These are phyloP conservation scores for Cavia aperea DNA, from an alignment of 2,113 vertebrate genomes.

Conservation along the genomic window DNA sequence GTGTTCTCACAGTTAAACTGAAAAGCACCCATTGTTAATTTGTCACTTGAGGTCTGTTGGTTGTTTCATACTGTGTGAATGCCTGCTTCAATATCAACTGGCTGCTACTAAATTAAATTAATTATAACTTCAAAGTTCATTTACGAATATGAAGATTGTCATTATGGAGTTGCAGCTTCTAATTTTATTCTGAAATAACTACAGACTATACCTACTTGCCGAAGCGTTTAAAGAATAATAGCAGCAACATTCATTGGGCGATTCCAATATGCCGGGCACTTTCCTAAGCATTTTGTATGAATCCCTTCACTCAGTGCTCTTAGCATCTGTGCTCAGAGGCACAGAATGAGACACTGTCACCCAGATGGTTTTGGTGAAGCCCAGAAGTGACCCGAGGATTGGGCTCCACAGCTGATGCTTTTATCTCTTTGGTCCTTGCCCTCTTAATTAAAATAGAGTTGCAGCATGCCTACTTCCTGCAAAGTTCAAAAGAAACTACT, in stretches of 20 bases:
- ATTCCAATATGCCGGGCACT: background rate
- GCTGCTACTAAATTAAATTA: background rate
- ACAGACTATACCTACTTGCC: background rate
- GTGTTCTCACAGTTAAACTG: background rate
- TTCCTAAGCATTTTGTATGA: background rate
- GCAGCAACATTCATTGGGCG: background rate
- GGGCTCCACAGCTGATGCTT: background rate
- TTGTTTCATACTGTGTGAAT: background rate
- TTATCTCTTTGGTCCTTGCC: background rate
- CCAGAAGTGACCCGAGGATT: background rate
- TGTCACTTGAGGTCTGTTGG: background rate
- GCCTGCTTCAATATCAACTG: background rate
- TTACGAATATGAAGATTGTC: constrained; percentile 10
- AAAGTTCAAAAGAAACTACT: background rate
- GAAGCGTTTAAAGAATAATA: background rate
- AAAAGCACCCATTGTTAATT: background rate
- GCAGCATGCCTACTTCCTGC: background rate
- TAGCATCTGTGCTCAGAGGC: background rate
- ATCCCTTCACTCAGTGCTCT: background rate
- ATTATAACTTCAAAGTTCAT: background rate
- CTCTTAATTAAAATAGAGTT: background rate
- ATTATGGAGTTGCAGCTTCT: background rate
- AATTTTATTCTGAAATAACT: background rate
- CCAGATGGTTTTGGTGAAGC: background rate
- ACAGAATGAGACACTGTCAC: background rate